Evolutionary conservation across 2,888 invertebrate genomes (phyloP), one percentile per base, ranked within the genome.

Genomic region (Sphaerophoria rueppellii): DNA sequence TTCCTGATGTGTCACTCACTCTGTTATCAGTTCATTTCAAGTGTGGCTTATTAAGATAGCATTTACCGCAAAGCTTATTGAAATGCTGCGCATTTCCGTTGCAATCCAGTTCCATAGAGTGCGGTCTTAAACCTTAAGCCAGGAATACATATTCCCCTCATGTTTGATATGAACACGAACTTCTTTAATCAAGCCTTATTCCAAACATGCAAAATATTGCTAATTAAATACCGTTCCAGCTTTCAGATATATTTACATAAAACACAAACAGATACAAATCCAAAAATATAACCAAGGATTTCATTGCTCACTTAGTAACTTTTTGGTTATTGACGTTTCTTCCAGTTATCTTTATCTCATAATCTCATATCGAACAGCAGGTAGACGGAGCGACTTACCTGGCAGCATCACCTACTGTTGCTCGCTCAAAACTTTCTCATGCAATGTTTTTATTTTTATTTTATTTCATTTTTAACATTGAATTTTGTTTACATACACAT

Each of bases 371-470:
- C 43, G 6, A 43, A 24, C 24, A 16, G 24, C 16, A 5, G 11
- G 9, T 40, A 12, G 14, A 58, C 60, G 40, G 4, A 43, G 16
- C 2, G 24, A 60, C 60, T 60, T 60, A 60, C 60, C 60, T 60
- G 40, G 40, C 12, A 60, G 40, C 6, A 58, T 1, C 12, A 60
- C 43, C 40, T 1, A 0, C 9, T 60, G 24, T 24, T 40, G 43
- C 24, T 4, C 24, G 24, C 6, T 43, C 40, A 24, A 60, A 60
- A 43, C 40, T 43, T 60, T 24, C 40, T 60, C 6, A 60, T 43
- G 24, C 40, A 3, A 40, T 6, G 40, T 40, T 6, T 60, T 12
- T 37, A n/a, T 6, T 6, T 11, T 58, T 35, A 35, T 57, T 37
- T 58, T 58, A 11, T 58, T 5, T 24, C 24, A 4, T 0, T 40